These are phyloP conservation scores for Ferdinandea cuprea DNA, from an alignment of 2,888 invertebrate genomes.

Conservation along the genomic window DNA sequence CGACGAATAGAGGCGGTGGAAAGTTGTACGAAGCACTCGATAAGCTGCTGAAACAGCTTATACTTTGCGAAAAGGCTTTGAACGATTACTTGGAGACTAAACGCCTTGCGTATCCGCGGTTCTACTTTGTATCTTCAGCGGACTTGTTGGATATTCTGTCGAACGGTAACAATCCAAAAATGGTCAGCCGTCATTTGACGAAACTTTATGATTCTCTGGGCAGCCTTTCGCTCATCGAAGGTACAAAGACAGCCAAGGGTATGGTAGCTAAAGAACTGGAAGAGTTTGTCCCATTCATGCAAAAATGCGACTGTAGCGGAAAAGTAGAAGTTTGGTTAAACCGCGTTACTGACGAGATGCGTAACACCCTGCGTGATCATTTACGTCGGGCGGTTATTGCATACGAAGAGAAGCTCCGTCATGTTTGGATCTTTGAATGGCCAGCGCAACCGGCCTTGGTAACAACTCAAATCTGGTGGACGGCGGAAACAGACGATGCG, in stretches of 20 bases:
- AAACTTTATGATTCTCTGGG: slow-evolving; percentile 96
- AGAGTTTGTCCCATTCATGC: slow-evolving; percentile 87
- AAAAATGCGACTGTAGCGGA: slow-evolving; percentile 92
- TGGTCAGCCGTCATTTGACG: slow-evolving; percentile 92
- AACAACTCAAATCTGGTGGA: slow-evolving; percentile 98
- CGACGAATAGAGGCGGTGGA: slow-evolving; percentile 90
- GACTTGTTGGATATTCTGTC: slow-evolving; percentile 93
- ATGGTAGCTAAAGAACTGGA: slow-evolving; percentile 95
- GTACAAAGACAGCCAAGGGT: slow-evolving; percentile 87
- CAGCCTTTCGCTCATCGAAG: slow-evolving; percentile 85
- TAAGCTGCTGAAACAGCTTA: slow-evolving; percentile 87
- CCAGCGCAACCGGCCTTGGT: slow-evolving; percentile 95
- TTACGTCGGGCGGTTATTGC: slow-evolving; percentile 91
- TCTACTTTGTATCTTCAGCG: slow-evolving; percentile 97
- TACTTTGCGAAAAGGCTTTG: slow-evolving; percentile 95
- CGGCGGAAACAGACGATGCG: slow-evolving; percentile 94
- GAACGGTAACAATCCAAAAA: slow-evolving; percentile 92
- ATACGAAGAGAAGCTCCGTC: slow-evolving; percentile 95
- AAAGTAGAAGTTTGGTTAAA: slow-evolving; percentile 97
- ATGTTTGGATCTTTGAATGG: slow-evolving; percentile 96
- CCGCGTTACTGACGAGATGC: slow-evolving; percentile 92
- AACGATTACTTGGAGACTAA: slow-evolving; percentile 98
- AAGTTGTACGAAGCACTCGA: slow-evolving; percentile 91
- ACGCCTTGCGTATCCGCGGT: slow-evolving; percentile 95
- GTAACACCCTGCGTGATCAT: slow-evolving; percentile 89